Evolutionary conservation across 1,140 invertebrate genomes (phyloP), one percentile per base, ranked within the genome.

Genomic region (Tigriopus japonicus): DNA sequence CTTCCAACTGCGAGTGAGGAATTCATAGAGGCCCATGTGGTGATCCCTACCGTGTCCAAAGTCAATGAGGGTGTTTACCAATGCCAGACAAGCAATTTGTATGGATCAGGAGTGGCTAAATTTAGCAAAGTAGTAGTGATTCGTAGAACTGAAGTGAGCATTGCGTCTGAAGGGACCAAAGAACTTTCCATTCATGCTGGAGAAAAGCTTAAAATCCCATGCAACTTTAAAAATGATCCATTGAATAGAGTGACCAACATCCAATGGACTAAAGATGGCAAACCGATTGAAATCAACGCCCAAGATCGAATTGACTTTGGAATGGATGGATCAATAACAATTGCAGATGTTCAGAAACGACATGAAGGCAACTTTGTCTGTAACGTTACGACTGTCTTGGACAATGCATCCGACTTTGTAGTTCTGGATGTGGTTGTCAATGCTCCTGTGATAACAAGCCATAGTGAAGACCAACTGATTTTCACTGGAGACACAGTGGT

Each of bases 171-270:
- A 42, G 59, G 28, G 19, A 41, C 42, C n/a, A 21, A 17, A 53
- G 58, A 60, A 9, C 52, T 61, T 13, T 24, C 49, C 5, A 35
- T 61, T 17, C 59, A 54, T 35, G 59, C 59, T 41, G 59, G 59
- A 40, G 13, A 35, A 6, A 61, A 61, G 13, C 17, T 61, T 2
- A 61, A 53, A 19, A 54, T 61, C 19, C 59, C 59, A 1, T 61
- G 59, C 19, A 41, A n/a, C n/a, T 23, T 61, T 5, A 41, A 53
- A 2, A 19, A 53, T 14, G 59, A 61, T 40, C 43, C 15, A 40
- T 17, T 56, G 49, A 61, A 61, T 19, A 54, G 43, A 41, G 53
- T 61, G 12, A 61, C 59, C 13, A 61, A 51, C n/a, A 61, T 61
- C 17, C 45, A 56, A n/a, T 61, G 59, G 59, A 17, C 40, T 7